Conservation (phyloP, 2,888 invertebrate genomes). For the Notodonta dromedarius region DNA sequence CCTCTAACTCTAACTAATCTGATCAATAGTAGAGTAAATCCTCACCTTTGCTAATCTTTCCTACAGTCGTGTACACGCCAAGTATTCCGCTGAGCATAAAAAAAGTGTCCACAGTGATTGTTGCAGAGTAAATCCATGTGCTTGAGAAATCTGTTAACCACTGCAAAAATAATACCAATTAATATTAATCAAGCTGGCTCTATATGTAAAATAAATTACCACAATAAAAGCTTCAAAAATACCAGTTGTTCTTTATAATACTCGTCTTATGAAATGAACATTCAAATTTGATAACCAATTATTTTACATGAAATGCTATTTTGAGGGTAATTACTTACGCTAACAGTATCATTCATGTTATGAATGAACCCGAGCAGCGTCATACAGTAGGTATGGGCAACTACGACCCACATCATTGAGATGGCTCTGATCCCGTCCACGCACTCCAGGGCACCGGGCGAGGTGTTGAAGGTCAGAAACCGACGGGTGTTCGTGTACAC, state of each 20-base stretch:
- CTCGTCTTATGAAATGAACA: too few species aligned
- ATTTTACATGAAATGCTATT: too few species aligned
- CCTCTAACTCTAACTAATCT: too few species aligned
- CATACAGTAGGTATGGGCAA: slow-evolving; percentile 65
- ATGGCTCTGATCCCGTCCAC: slow-evolving; percentile 71
- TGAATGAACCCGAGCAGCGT: slow-evolving; percentile 50
- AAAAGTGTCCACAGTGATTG: slow-evolving; percentile 86
- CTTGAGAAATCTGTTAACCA: slow-evolving; percentile 51
- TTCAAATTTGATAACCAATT: too few species aligned
- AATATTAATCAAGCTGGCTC: background rate
- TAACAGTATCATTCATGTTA: slow-evolving; percentile 42
- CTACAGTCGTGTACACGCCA: slow-evolving; percentile 68
- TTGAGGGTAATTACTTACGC: slow-evolving; percentile 34
- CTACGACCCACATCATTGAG: slow-evolving; percentile 76
- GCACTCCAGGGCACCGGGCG: slow-evolving; percentile 63
- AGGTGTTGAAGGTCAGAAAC: slow-evolving; percentile 56
- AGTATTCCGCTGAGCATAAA: slow-evolving; percentile 86
- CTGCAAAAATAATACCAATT: slow-evolving; percentile 37
- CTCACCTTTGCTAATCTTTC: slow-evolving; percentile 56
- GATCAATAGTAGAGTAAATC: too few species aligned
- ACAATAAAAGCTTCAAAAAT: too few species aligned
- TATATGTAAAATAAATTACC: background rate
- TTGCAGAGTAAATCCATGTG: slow-evolving; percentile 65
- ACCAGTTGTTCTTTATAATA: too few species aligned
- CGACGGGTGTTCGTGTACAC: slow-evolving; percentile 68